Evolutionary conservation across 1,140 invertebrate species (phyloP), one percentile per base, ranked within the genome.

Genomic region (Sesamia nonagrioides): DNA sequence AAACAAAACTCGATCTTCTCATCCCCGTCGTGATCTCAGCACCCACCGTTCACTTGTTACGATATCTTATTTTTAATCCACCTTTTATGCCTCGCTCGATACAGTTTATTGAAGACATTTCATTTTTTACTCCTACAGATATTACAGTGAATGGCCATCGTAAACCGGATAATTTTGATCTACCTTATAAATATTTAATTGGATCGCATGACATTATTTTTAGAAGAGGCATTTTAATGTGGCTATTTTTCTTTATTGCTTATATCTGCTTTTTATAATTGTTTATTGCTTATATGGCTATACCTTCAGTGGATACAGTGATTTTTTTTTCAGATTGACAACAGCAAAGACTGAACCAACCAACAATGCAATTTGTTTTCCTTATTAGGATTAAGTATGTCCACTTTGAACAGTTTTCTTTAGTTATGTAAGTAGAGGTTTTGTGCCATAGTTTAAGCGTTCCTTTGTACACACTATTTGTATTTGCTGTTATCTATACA

Each of bases 1-100:
- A 93, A 92, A 78, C 73, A 82, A 73, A 85, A 86, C 84, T 61
- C 76, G 84, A 86, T 83, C 77, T 77, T 80, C 77, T 79, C 37
- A 69, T 78, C 33, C 21, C 54, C 18, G 42, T 66, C 79, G 75
- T 82, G 76, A 80, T 82, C 74, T 1, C 42, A 78, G 77, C 77
- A 60, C 48, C 72, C 79, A 72, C 48, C 71, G 75, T 77, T 78
- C 50, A 78, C 63, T 81, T 81, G 77, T 79, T 79, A 78, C 74
- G 71, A 80, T 80, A 72, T 82, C 52, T 79, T 73, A 75, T 79
- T 75, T 77, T 79, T 79, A 79, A 74, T 66, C 48, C 35, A 54
- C 58, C 48, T 54, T 74, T 82, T 84, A 84, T 68, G 40, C 33
- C 45, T 71, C 61, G 78, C 80, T 84, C 11, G 17, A 56, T 54